Evolutionary conservation across 2,113 vertebrate species (phyloP), one percentile per base, ranked within the genome.

Genomic region (Saiga tatarica): DNA sequence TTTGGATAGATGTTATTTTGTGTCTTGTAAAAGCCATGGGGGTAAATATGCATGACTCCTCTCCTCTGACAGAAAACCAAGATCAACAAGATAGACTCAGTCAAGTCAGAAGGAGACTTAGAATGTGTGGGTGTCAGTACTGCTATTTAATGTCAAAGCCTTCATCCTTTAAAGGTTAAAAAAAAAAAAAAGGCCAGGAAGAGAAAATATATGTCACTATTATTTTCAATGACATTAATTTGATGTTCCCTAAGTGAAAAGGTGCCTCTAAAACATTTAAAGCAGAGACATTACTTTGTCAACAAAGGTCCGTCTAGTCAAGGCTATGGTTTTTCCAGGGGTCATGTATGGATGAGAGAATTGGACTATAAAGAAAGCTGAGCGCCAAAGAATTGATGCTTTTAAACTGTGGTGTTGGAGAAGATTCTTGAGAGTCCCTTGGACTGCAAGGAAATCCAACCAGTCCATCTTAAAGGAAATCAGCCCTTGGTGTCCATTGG

Each of bases 181-280:
- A 55, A 55, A 53, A 82, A 50, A 26, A 55, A 21, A 4, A 92
- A 76, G 89, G 55, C 9, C 59, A 52, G 7, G 33, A 52, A 39
- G 36, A 39, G 15, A 96, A 91, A 60, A 3, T 1, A 57, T 42
- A 12, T 1, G 45, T 36, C 67, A 55, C 2, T 64, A 64, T 85
- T 82, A 89, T 62, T 88, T 97, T 89, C 87, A 91, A 81, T 84
- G 25, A 26, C 39, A 19, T 94, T 45, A 53, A 64, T 30, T 50
- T 39, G 19, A 82, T 55, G 67, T 3, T 83, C 19, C 19, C 26
- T 93, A 62, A 96, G 79, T 47, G 60, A 91, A 97, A 95, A 91
- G 12, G 1, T 2, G 2, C 45, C 87, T 83, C 11, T 74, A 42
- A 93, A 55, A n/a, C 8, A 84, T 12, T 64, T 36, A 62, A 62